phyloP scores from a whole-genome alignment of 2,888 invertebrate species.

The Watsonalla binaria region DNA sequence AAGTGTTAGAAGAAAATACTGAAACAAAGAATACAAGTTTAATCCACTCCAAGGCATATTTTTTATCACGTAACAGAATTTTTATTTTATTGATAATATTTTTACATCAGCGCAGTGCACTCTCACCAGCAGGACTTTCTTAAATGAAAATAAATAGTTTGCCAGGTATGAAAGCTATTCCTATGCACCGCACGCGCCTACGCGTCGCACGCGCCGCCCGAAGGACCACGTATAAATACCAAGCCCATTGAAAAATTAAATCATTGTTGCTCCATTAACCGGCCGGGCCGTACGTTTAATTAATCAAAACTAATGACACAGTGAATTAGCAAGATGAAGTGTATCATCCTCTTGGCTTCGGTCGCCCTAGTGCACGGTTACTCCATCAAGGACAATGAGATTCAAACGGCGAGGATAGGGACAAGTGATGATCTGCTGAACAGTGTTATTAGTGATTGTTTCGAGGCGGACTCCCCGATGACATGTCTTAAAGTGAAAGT shows the following conservation, averaged over 20 bases:
- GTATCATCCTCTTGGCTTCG: conserved; percentile 74
- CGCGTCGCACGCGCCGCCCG: conserved; percentile 71
- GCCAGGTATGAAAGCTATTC: conserved; percentile 64
- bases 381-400: conserved; percentile 78
- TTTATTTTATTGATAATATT: conserved; percentile 8
- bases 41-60: too few species aligned
- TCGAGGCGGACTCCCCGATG: conserved; percentile 82
- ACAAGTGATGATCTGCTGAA: conserved; percentile 84
- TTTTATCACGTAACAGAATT: conserved; percentile 16
- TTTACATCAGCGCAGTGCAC: conserved; percentile 34
- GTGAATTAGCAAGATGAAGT: conserved; percentile 69
- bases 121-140: conserved; percentile 75
- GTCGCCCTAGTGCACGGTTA: conserved; percentile 67
- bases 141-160: conserved; percentile 72
- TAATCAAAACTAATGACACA: conserved; percentile 68
- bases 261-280: conserved; percentile 77
- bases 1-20: too few species aligned
- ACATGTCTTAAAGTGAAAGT: conserved; percentile 88
- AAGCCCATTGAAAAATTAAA: conserved; percentile 81
- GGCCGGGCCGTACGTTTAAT: conserved; percentile 65
- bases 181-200: conserved; percentile 51
- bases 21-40: too few species aligned
- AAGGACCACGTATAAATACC: conserved; percentile 81
- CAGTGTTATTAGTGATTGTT: conserved; percentile 85
- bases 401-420: conserved; percentile 75